A percentile compares a stretch with the other conserved stretches of the same genome.
These are phyloP conservation scores for Odontamblyopus lacepedii DNA, from an alignment of 2,797 vertebrate genomes.

Conservation along the genomic window DNA sequence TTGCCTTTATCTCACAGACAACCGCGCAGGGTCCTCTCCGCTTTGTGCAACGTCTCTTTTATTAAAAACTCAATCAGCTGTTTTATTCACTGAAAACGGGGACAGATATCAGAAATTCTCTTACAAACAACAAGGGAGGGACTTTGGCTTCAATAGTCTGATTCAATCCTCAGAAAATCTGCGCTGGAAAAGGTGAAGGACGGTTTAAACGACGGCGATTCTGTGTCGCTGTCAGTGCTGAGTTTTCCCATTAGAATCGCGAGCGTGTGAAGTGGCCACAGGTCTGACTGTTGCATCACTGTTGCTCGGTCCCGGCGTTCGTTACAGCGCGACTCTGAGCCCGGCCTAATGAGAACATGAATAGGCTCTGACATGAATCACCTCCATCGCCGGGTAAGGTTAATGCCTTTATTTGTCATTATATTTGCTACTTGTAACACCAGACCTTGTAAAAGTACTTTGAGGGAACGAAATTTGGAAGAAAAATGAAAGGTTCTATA, in stretches of 20 bases:
- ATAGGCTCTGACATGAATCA: constrained; percentile 50
- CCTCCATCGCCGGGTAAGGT: background rate
- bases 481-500: too few relatives aligned
- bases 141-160: constrained; percentile 24
- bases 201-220: background rate
- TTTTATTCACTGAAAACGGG: background rate
- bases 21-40: too few relatives aligned
- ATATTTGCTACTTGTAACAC: background rate
- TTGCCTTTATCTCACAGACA: too few relatives aligned
- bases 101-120: background rate
- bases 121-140: background rate
- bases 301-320: constrained; percentile 32
- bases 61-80: too few relatives aligned
- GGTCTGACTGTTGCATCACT: constrained; percentile 56
- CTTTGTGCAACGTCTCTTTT: too few relatives aligned
- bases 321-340: constrained; percentile 44
- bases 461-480: too few relatives aligned
- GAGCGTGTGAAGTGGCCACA: constrained; percentile 9
- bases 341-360: constrained; percentile 57
- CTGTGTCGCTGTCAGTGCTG: constrained; percentile 20
- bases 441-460: background rate
- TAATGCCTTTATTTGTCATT: background rate
- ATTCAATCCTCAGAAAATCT: constrained; percentile 58
- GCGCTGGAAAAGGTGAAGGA: constrained; percentile 21
- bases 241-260: constrained; percentile 29